phyloP scores from a whole-genome alignment of 2,888 invertebrate species.

The Zaprionus obscuricornis region DNA sequence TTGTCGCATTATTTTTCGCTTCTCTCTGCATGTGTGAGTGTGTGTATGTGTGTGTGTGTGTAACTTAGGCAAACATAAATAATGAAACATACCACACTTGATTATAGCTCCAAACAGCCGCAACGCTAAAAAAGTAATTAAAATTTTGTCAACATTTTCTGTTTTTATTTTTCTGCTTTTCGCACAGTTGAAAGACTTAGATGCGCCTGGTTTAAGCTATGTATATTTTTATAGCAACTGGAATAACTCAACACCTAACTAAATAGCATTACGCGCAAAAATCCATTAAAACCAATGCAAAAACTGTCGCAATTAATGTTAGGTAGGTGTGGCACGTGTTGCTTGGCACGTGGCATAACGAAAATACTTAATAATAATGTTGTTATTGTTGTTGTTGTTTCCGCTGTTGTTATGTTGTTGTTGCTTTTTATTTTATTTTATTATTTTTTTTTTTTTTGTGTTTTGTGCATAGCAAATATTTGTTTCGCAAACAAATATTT shows the following conservation, averaged over 20 bases:
- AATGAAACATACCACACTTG: constrained; percentile 72
- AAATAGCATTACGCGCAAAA: constrained; percentile 47
- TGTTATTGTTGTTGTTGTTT: constrained; percentile 21
- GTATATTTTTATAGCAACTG: not conserved
- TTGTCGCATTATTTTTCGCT: not conserved
- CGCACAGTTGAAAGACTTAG: constrained; percentile 28
- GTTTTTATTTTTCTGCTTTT: constrained; percentile 6
- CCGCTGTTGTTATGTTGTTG: too few species aligned
- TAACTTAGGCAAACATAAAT: constrained; percentile 53
- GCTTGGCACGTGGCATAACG: too few species aligned
- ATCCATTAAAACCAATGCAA: constrained; percentile 43
- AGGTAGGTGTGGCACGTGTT: constrained; percentile 9
- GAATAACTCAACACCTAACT: constrained; percentile 43
- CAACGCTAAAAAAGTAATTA: constrained; percentile 64
- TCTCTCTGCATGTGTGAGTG: not conserved
- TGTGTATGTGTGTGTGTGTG: constrained; percentile 7
- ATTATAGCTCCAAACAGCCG: constrained; percentile 55
- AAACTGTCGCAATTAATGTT: constrained; percentile 31
- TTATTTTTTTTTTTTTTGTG: too few species aligned
- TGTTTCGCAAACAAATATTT: constrained; percentile 30
- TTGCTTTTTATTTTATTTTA: too few species aligned
- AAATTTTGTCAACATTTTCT: constrained; percentile 69
- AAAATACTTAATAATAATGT: constrained; percentile 52
- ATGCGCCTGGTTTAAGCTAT: constrained; percentile 15
- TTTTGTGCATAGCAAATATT: constrained; percentile 37